Conservation (phyloP, 2,113 vertebrate genomes). For the Cariama cristata region DNA sequence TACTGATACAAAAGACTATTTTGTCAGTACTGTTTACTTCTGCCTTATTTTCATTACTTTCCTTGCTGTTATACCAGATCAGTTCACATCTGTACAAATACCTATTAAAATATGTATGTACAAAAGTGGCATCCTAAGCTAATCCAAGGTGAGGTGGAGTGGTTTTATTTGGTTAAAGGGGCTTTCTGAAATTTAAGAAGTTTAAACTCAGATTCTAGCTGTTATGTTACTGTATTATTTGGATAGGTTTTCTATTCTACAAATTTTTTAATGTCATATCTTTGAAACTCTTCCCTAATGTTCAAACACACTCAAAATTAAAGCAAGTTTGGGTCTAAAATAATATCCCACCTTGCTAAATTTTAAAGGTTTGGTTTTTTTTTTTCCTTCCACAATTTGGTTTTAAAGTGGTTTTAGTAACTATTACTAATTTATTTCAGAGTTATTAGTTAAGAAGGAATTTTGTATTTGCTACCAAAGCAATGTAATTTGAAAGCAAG, state of each 20-base stretch:
- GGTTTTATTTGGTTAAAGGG: constrained; percentile 31
- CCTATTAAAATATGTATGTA: neutral
- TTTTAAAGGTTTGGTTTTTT: neutral
- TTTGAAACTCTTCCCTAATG: neutral
- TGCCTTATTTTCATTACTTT: constrained; percentile 27
- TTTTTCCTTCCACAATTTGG: neutral
- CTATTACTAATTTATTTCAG: neutral
- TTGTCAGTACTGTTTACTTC: constrained; percentile 21
- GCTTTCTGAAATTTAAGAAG: neutral
- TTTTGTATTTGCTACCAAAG: constrained; percentile 30
- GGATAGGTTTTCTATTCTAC: neutral
- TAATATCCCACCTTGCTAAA: constrained; percentile 11
- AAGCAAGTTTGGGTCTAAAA: neutral
- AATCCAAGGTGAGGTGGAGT: constrained; percentile 17
- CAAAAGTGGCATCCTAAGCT: constrained; percentile 10
- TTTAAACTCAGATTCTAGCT: neutral
- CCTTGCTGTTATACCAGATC: constrained; percentile 45
- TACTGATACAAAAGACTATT: neutral
- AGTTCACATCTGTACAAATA: constrained; percentile 20
- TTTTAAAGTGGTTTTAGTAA: neutral
- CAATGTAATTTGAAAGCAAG: constrained; percentile 59
- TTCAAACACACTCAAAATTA: neutral
- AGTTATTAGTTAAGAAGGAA: constrained; percentile 18
- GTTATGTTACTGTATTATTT: neutral
- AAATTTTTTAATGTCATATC: neutral